Conservation (phyloP, 2,113 vertebrate species). For the Muntiacus muntjak region DNA sequence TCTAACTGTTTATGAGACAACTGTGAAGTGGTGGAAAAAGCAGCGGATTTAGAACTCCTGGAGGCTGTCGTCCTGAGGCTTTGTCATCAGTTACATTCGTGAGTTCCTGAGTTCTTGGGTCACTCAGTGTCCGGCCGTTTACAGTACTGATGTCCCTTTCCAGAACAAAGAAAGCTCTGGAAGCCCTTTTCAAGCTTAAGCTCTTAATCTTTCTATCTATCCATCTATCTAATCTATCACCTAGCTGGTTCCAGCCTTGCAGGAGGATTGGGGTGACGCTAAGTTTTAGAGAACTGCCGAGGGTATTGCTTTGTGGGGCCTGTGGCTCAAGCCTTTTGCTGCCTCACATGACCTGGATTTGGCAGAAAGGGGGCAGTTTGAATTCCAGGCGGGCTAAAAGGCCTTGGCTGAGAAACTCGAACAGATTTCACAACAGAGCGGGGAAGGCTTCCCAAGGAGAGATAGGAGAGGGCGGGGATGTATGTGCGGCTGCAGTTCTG, state of each 20-base stretch:
- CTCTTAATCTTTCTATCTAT: not conserved
- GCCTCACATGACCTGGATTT: slow-evolving; percentile 34
- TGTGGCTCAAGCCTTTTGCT: slow-evolving; percentile 9
- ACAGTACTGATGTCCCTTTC: not conserved
- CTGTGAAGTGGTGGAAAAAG: not conserved
- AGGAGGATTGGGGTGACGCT: not conserved
- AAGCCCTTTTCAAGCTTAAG: not conserved
- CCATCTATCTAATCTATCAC: not conserved
- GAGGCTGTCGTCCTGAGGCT: not conserved
- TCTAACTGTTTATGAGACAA: not conserved
- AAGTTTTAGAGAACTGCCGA: not conserved
- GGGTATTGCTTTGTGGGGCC: not conserved
- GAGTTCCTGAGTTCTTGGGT: not conserved
- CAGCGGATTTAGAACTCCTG: not conserved
- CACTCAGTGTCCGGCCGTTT: not conserved
- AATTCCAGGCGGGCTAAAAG: slow-evolving; percentile 67
- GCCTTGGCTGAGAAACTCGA: slow-evolving; percentile 47
- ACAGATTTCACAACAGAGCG: slow-evolving; percentile 53
- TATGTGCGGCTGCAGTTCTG: not conserved
- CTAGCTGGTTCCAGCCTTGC: not conserved
- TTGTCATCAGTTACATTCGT: not conserved
- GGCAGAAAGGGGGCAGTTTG: slow-evolving; percentile 36
- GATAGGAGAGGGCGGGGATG: not conserved
- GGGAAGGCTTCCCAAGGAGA: slow-evolving; percentile 30
- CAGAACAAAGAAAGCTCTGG: not conserved